Evolutionary conservation across 2,113 vertebrate genomes (phyloP), one percentile per base, ranked within the genome.

Genomic region (Paratilapia polleni): DNA sequence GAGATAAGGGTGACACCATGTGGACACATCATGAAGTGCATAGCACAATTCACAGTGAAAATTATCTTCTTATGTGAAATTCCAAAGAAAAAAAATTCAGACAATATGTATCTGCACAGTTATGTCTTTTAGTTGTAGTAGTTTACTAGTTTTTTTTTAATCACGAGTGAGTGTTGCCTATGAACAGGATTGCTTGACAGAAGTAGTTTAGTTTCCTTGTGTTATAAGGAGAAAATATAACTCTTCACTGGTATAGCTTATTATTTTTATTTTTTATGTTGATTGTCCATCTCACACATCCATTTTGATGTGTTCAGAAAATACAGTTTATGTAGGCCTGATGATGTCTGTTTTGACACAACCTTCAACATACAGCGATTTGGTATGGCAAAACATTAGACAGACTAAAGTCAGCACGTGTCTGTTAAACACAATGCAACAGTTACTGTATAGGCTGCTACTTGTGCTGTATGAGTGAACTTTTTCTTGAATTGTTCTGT

Each of bases 21-120:
- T 88, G 91, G 88, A 73, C 34, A 77, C 2, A 11, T 22, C 5
- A 2, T 19, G 24, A 83, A 83, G 2, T 57, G 49, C 85, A 78
- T 17, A 56, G 75, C 34, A 34, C 6, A 28, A 19, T 31, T 61
- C 15, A 61, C 15, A 5, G 43, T 15, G 14, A 17, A 49, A 17
- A 49, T 14, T 2, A 49, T 49, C 13, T 47, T 17, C 12, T 31
- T 61, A 61, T 17, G 24, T 31, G 26, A 61, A 31, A 14, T 6
- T 22, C 26, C 2, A 11, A 59, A 59, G 4, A 22, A 24, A 31
- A 4, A 14, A 8, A 17, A 56, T n/a, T n/a, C 17, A 56, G 6
- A 4, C 20, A 49, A 49, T 6, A 49, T 15, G 15, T 1, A 17
- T 49, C 47, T 49, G 47, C 5, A 49, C 15, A 49, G 1, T 15